These are phyloP conservation scores for Nerophis ophidion DNA, from an alignment of 2,113 vertebrate genomes.

Conservation along the genomic window DNA sequence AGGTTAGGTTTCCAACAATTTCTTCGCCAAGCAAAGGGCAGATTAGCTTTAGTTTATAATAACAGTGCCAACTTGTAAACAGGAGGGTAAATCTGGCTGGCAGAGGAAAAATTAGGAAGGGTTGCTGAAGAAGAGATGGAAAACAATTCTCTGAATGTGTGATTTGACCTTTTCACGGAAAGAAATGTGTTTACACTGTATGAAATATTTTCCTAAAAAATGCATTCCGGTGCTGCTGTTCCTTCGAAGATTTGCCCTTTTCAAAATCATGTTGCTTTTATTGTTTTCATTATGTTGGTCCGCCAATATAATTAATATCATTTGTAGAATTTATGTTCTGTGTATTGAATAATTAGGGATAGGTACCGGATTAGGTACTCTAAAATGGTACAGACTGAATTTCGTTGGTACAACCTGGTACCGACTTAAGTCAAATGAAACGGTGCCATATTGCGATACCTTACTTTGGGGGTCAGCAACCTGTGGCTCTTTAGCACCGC, in stretches of 20 bases:
- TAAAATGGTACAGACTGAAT: no score
- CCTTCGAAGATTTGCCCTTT: conserved; percentile 36
- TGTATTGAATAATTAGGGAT: no score
- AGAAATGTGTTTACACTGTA: conserved; percentile 57
- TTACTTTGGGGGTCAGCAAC: no score
- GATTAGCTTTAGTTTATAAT: conserved; percentile 65
- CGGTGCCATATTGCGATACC: no score
- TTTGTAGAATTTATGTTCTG: no score
- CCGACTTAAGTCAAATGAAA: no score
- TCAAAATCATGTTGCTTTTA: conserved; percentile 23
- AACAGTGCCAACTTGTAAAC: conserved; percentile 68
- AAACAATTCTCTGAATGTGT: conserved; percentile 64
- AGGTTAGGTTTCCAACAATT: conserved; percentile 64
- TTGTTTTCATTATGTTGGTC: conserved; percentile 20
- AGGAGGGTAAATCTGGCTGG: conserved; percentile 55
- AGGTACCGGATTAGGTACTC: no score
- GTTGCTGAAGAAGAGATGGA: conserved; percentile 61
- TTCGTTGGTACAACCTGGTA: no score
- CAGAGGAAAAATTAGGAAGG: conserved; percentile 55
- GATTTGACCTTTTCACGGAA: conserved; percentile 74
- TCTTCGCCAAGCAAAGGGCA: conserved; percentile 65
- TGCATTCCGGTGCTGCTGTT: conserved; percentile 50
- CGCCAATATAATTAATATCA: no score
- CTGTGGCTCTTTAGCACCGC: no score
- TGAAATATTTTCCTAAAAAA: conserved; percentile 38